A percentile compares a stretch with the other conserved stretches of the same genome.
Evolutionary conservation across 2,888 invertebrate species (phyloP).

Genomic region (Plagodis dolabraria): DNA sequence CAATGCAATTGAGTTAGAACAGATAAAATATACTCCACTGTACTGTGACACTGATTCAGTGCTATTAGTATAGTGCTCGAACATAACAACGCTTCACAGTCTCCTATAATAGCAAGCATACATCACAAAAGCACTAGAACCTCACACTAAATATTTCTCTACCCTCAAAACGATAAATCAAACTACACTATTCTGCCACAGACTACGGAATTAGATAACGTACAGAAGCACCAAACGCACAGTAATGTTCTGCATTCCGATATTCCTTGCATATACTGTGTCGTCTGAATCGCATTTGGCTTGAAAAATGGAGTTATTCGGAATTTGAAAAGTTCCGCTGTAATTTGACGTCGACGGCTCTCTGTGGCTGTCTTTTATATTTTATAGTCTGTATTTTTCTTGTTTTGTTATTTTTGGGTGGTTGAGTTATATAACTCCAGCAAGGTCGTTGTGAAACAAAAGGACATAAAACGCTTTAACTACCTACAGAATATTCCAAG

Average conservation of each 20-base stretch:
- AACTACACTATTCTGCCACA: slow-evolving; percentile 16
- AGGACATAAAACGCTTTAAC: no score
- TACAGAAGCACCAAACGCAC: slow-evolving; percentile 12
- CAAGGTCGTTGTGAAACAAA: not conserved
- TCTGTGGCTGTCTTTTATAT: slow-evolving; percentile 5
- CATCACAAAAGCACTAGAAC: slow-evolving; percentile 5
- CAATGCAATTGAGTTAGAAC: no score
- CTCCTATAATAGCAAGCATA: slow-evolving; percentile 1
- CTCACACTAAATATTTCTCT: slow-evolving; percentile 15
- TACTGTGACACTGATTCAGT: not conserved
- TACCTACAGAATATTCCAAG: no score
- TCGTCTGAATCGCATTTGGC: slow-evolving; percentile 22
- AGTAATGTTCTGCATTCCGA: slow-evolving; percentile 23
- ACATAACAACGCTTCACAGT: not conserved
- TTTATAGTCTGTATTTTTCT: slow-evolving; percentile 2
- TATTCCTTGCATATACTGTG: slow-evolving; percentile 19
- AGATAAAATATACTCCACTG: not conserved
- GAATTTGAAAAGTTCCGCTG: slow-evolving; percentile 13
- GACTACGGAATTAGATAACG: slow-evolving; percentile 21
- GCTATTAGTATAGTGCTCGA: not conserved
- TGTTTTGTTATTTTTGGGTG: slow-evolving; percentile 2
- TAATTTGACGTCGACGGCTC: slow-evolving; percentile 12
- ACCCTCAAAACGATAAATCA: slow-evolving; percentile 25
- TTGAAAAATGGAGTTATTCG: slow-evolving; percentile 21
- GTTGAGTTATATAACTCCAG: not conserved